Evolutionary conservation across 2,113 vertebrate species (phyloP), one percentile per base, ranked within the genome.

Genomic region (Aphyosemion australe): DNA sequence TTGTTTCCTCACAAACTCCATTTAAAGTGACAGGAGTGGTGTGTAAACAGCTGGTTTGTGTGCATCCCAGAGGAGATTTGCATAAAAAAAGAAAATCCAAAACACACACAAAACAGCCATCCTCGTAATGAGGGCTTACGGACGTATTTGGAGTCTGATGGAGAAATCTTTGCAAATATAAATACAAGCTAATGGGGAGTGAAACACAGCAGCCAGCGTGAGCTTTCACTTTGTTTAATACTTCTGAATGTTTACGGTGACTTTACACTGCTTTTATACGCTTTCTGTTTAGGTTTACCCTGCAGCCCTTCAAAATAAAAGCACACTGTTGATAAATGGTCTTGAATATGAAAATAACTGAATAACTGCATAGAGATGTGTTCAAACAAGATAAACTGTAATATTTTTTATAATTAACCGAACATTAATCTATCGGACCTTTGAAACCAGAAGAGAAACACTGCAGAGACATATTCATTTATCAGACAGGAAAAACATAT

Each of bases 41-140:
- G 79, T 88, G 61, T 87, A 84, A 89, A 88, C 90, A 90, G 87
- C 82, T 90, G 85, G 79, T 76, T 68, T 67, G 63, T 65, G 69
- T 66, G 72, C 26, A 50, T 50, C 63, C 78, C 71, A 54, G 46
- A 55, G 73, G 63, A 52, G 45, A 42, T 16, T 34, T 31, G 21
- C 2, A 12, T 5, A 50, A 32, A 16, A 48, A 8, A 18, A 39
- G 11, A 4, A 42, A 50, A 46, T 32, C 58, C 15, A 50, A 76
- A 59, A 64, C 50, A 65, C 64, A 74, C 72, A 82, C 64, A 76
- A 72, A 79, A 45, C 63, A 78, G 83, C 60, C 64, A 57, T 69
- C 79, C 74, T 82, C 64, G 79, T 82, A 83, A 86, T 80, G 66
- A 82, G 73, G 72, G 64, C 76, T 73, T 71, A 79, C 57, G 67